Percentiles rank a stretch among this genome's conserved stretches.
Evolutionary conservation across 2,888 invertebrate genomes (phyloP).

Genomic region (Ethmia dodecea): DNA sequence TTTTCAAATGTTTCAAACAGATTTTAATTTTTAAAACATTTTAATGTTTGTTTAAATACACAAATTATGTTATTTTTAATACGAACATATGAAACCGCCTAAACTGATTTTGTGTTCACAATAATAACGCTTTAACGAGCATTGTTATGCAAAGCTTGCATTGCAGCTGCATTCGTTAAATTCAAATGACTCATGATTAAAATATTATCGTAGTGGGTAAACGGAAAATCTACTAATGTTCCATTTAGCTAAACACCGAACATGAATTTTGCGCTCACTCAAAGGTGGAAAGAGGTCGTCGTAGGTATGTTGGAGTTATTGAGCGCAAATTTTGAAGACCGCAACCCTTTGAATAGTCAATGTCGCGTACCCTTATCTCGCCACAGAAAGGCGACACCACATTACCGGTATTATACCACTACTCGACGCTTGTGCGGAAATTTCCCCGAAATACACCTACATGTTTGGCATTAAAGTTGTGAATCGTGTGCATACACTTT

Average conservation of each 20-base stretch:
- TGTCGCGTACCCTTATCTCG: conserved; percentile 77
- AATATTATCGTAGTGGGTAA: conserved; percentile 29
- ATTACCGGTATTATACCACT: conserved; percentile 73
- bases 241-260: conserved; percentile 24
- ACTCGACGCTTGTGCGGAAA: conserved; percentile 22
- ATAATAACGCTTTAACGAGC: conserved; percentile 30
- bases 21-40: too few relatives aligned
- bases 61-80: too few relatives aligned
- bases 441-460: conserved; percentile 44
- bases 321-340: conserved; percentile 76
- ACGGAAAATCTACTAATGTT: conserved; percentile 21
- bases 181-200: conserved; percentile 23
- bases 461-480: conserved; percentile 45
- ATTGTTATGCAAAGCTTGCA: conserved; percentile 24
- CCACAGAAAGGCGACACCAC: conserved; percentile 76
- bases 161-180: conserved; percentile 27
- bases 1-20: too few relatives aligned
- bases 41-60: too few relatives aligned
- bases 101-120: conserved; percentile 26
- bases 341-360: conserved; percentile 78
- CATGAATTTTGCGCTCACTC: conserved; percentile 43
- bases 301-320: conserved; percentile 69
- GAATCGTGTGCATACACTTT: conserved; percentile 49
- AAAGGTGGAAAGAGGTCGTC: conserved; percentile 48
- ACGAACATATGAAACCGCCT: conserved; percentile 19